Percentiles rank a stretch among this genome's conserved stretches.
Conservation (phyloP, 2,113 vertebrate genomes). For the Vulpes vulpes region DNA sequence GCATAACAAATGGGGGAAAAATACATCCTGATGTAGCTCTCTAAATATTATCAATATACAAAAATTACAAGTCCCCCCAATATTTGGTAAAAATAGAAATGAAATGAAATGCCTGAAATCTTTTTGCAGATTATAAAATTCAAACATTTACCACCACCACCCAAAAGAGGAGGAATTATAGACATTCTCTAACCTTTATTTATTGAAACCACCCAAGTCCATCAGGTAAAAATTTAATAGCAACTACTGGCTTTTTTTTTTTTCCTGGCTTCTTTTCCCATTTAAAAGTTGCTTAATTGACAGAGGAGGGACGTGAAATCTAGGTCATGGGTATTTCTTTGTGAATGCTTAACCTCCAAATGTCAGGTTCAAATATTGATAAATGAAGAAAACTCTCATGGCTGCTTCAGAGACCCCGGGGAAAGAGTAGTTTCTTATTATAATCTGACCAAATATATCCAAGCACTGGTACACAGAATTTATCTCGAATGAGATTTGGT, state of each 20-base stretch:
- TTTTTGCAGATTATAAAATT: not conserved
- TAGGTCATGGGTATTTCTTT: not conserved
- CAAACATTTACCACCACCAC: not conserved
- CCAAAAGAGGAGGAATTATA: not conserved
- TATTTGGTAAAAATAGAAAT: slow-evolving; percentile 1
- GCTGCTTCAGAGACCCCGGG: not conserved
- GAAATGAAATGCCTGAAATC: not conserved
- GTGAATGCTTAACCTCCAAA: slow-evolving; percentile 13
- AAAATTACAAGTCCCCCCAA: not conserved
- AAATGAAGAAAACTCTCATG: not conserved
- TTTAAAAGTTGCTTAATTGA: not conserved
- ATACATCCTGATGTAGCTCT: not conserved
- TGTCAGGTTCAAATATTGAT: slow-evolving; percentile 26
- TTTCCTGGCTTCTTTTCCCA: not conserved
- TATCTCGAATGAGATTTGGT: not conserved
- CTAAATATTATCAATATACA: not conserved
- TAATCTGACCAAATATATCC: not conserved
- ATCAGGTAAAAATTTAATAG: slow-evolving; percentile 43
- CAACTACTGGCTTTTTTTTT: not conserved
- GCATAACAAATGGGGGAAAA: not conserved
- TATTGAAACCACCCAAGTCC: not conserved
- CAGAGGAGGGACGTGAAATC: not conserved
- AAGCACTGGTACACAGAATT: not conserved
- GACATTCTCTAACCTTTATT: slow-evolving; percentile 11
- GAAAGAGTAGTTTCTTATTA: not conserved